Conservation (phyloP, 1,140 invertebrate genomes). For the Drosophila lacertosa region DNA sequence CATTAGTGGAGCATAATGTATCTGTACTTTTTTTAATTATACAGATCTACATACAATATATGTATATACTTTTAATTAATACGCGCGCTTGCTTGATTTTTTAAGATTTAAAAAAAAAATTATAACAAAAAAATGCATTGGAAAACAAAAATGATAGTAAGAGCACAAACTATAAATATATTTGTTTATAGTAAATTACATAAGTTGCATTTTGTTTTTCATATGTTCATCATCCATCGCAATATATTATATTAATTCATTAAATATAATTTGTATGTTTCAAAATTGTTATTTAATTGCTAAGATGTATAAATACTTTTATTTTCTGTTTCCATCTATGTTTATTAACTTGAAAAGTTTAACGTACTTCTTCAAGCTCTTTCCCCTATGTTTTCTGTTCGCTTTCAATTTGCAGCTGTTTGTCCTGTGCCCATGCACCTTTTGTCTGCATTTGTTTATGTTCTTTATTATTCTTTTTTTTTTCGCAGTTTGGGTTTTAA, state of each 20-base stretch:
- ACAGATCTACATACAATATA: constrained; percentile 37
- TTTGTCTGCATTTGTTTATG: constrained; percentile 5
- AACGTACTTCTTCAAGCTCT: constrained; percentile 8
- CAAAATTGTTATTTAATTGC: constrained; percentile 77
- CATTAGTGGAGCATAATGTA: constrained; percentile 52
- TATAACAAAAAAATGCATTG: constrained; percentile 13
- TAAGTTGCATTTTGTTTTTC: constrained; percentile 39
- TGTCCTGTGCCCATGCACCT: constrained; percentile 26
- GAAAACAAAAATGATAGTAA: constrained; percentile 48
- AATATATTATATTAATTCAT: constrained; percentile 51
- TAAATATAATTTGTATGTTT: constrained; percentile 76
- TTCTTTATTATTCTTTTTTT: constrained; percentile 2
- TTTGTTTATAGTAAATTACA: constrained; percentile 63
- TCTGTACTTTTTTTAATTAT: constrained; percentile 30
- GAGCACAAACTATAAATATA: constrained; percentile 76
- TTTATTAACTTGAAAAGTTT: constrained; percentile 33
- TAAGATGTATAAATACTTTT: constrained; percentile 79
- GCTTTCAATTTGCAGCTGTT: constrained; percentile 18
- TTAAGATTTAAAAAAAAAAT: constrained; percentile 6
- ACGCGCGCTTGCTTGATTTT: constrained; percentile 42
- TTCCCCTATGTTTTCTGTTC: background rate
- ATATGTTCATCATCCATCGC: constrained; percentile 39
- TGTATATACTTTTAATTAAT: constrained; percentile 47
- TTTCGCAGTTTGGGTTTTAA: constrained; percentile 52
- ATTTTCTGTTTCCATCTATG: constrained; percentile 53